A percentile compares a stretch with the other conserved stretches of the same genome.
Evolutionary conservation across 2,113 vertebrate genomes (phyloP).

Genomic region (Psilopsiagon aurifrons): DNA sequence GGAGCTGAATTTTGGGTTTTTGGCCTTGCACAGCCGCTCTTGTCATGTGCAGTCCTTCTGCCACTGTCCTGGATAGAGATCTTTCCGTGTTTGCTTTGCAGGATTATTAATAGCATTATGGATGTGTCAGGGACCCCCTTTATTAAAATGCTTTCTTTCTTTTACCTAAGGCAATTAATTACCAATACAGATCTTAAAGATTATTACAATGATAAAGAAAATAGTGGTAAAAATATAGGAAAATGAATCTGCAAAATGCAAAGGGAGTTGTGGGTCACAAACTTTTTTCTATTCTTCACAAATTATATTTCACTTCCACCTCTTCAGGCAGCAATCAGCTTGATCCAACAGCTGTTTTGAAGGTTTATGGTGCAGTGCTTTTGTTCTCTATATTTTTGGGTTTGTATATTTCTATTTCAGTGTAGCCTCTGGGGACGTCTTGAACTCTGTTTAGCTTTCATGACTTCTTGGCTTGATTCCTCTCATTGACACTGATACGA

Average conservation of each 20-base stretch:
- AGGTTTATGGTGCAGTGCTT: not conserved
- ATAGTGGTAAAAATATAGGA: not conserved
- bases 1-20: not conserved
- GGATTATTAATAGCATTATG: too few relatives aligned
- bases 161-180: not conserved
- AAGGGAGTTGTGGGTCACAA: not conserved
- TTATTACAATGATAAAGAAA: not conserved
- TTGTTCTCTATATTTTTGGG: not conserved
- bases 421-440: not conserved
- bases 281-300: not conserved
- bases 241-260: not conserved
- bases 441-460: not conserved
- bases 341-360: not conserved
- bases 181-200: not conserved
- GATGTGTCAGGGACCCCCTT: too few relatives aligned
- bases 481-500: not conserved
- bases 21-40: not conserved
- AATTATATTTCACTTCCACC: not conserved
- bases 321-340: not conserved
- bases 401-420: not conserved
- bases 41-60: not conserved
- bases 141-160: not conserved
- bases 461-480: not conserved
- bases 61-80: accelerated
- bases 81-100: not conserved